Evolutionary conservation across 2,888 invertebrate genomes (phyloP).

Genomic region (Anarsia innoxiella): DNA sequence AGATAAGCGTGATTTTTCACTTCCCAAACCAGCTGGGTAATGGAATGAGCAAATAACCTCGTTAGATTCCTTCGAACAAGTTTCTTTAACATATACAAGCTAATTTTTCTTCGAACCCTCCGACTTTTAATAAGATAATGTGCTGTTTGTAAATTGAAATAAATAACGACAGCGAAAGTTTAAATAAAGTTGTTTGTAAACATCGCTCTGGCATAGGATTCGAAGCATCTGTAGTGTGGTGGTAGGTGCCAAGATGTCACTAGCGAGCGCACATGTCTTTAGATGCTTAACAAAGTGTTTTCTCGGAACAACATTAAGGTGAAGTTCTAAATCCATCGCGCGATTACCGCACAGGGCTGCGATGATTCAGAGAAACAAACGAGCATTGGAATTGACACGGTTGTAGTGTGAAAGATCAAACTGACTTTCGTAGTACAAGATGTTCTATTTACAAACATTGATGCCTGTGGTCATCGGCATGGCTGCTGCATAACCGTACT

Average conservation of each 20-base stretch:
- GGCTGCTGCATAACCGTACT: slow-evolving; percentile 67
- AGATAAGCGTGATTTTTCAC: slow-evolving; percentile 74
- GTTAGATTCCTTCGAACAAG: slow-evolving; percentile 48
- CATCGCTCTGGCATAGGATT: slow-evolving; percentile 36
- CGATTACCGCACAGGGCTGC: slow-evolving; percentile 21
- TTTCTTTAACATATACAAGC: slow-evolving; percentile 48
- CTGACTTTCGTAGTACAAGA: slow-evolving; percentile 44
- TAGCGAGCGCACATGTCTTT: slow-evolving; percentile 31
- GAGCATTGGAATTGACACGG: slow-evolving; percentile 38
- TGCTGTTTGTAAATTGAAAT: slow-evolving; percentile 21
- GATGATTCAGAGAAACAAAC: slow-evolving; percentile 26
- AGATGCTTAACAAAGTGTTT: slow-evolving; percentile 21
- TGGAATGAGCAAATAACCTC: slow-evolving; percentile 57
- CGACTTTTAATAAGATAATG: slow-evolving; percentile 18
- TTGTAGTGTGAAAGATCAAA: slow-evolving; percentile 40
- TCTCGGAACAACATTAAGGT: slow-evolving; percentile 21
- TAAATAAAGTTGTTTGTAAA: slow-evolving; percentile 54
- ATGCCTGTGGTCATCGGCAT: slow-evolving; percentile 75
- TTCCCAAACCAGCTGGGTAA: slow-evolving; percentile 67
- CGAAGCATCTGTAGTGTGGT: slow-evolving; percentile 33
- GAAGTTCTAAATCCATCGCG: slow-evolving; percentile 31
- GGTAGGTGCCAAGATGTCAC: slow-evolving; percentile 49
- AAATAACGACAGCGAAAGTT: slow-evolving; percentile 17
- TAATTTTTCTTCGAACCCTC: slow-evolving; percentile 53
- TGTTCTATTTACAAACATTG: slow-evolving; percentile 74